These are phyloP conservation scores for Apodemia duryi DNA, from an alignment of 2,888 invertebrate genomes.

Conservation along the genomic window DNA sequence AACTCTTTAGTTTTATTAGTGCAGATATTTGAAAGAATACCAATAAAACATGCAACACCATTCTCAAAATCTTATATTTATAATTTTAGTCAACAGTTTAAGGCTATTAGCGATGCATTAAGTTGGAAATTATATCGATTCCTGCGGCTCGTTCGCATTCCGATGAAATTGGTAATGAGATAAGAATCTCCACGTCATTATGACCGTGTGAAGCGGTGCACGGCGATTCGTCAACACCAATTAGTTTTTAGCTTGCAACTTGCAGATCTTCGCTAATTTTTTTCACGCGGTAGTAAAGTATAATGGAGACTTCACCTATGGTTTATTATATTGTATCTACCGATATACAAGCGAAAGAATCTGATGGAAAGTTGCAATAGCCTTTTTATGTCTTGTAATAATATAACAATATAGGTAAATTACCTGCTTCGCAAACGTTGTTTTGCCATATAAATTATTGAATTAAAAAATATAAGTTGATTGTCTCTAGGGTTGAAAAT, in stretches of 20 bases:
- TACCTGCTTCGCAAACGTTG: too few species aligned
- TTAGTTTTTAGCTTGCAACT: constrained; percentile 2
- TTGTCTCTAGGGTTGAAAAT: too few species aligned
- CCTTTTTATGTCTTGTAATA: too few species aligned
- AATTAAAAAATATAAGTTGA: too few species aligned
- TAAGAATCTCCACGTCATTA: constrained; percentile 62
- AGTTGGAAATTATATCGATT: constrained; percentile 56
- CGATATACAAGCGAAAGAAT: too few species aligned
- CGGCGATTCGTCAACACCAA: constrained; percentile 15
- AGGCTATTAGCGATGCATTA: constrained; percentile 63
- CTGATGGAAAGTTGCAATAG: too few species aligned
- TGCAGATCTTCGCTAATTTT: constrained; percentile 7
- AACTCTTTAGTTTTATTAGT: too few species aligned
- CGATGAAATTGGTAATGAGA: constrained; percentile 73
- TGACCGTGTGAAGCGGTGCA: constrained; percentile 35
- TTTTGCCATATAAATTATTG: too few species aligned
- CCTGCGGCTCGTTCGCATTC: constrained; percentile 54
- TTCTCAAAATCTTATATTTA: not conserved
- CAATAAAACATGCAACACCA: not conserved
- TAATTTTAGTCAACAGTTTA: constrained; percentile 45
- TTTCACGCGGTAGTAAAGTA: constrained; percentile 3
- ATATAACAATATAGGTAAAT: too few species aligned
- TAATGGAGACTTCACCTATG: not conserved
- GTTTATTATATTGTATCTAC: too few species aligned
- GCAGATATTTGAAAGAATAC: not conserved